A percentile compares a stretch with the other conserved stretches of the same genome.
phyloP scores from a whole-genome alignment of 2,113 vertebrate genomes.

The Rafetus swinhoei region DNA sequence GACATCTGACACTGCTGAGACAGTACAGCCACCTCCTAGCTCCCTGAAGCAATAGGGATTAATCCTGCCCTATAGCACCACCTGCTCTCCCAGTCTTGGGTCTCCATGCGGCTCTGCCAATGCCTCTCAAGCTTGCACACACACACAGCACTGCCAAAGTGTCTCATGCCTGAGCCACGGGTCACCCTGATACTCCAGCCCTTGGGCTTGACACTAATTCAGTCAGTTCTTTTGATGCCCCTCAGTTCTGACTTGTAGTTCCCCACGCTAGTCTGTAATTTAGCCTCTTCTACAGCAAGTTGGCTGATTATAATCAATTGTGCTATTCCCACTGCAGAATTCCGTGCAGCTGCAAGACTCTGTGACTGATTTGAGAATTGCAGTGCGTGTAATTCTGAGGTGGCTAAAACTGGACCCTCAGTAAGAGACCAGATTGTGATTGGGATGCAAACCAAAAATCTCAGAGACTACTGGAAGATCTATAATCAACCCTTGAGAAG shows the following conservation, averaged over 20 bases:
- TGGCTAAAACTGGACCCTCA: too few relatives aligned
- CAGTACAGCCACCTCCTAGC: neutral
- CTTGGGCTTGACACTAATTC: neutral
- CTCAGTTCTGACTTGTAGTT: neutral
- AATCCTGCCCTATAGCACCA: neutral
- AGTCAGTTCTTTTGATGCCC: neutral
- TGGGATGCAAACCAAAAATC: too few relatives aligned
- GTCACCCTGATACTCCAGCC: accelerated
- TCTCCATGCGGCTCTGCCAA: neutral
- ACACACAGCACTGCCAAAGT: neutral
- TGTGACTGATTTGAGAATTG: neutral
- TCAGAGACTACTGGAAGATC: too few relatives aligned
- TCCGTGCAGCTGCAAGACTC: neutral
- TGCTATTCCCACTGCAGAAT: neutral
- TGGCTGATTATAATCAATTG: neutral
- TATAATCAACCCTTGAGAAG: too few relatives aligned
- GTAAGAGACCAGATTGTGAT: too few relatives aligned
- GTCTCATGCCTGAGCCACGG: neutral
- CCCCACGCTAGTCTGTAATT: neutral
- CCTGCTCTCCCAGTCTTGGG: neutral
- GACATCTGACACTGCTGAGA: neutral
- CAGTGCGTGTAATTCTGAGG: neutral
- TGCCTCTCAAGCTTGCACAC: neutral
- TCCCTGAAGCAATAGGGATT: neutral
- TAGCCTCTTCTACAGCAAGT: neutral